Percentiles rank a stretch among this genome's conserved stretches.
These are phyloP conservation scores for Synanthedon tipuliformis DNA, from an alignment of 2,888 invertebrate species.

Conservation along the genomic window DNA sequence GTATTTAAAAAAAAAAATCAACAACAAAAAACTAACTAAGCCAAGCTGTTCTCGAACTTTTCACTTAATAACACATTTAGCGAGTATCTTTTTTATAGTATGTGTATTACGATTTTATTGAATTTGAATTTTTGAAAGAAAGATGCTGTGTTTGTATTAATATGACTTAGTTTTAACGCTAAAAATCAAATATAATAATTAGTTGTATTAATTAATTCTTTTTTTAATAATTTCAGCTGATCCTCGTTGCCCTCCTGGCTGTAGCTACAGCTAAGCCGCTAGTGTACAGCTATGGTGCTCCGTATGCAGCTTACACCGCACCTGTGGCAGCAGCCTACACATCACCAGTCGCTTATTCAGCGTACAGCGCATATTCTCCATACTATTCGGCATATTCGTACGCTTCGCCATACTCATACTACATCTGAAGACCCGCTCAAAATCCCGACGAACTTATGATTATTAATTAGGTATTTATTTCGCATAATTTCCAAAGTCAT, in stretches of 20 bases:
- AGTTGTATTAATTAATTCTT: neutral
- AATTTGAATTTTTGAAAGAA: no score
- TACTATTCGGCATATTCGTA: conserved; percentile 32
- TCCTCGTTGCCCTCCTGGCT: conserved; percentile 44
- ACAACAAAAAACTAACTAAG: no score
- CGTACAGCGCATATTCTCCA: conserved; percentile 34
- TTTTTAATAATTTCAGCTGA: conserved; percentile 24
- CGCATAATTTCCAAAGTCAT: neutral
- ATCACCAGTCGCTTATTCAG: conserved; percentile 27
- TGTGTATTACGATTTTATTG: no score
- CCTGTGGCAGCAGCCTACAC: conserved; percentile 28
- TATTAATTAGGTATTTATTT: neutral
- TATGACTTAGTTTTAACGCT: no score
- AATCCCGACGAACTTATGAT: neutral
- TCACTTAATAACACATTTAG: no score
- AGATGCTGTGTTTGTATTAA: no score
- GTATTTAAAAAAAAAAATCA: no score
- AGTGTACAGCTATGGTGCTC: conserved; percentile 1
- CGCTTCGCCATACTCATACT: conserved; percentile 30
- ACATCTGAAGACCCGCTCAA: conserved; percentile 6
- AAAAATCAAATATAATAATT: no score
- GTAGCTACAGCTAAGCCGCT: conserved; percentile 44
- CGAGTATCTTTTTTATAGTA: no score
- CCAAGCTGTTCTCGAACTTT: no score
- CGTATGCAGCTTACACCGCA: conserved; percentile 27